Conservation (phyloP, 1,140 invertebrate species). For the Apis florea region DNA sequence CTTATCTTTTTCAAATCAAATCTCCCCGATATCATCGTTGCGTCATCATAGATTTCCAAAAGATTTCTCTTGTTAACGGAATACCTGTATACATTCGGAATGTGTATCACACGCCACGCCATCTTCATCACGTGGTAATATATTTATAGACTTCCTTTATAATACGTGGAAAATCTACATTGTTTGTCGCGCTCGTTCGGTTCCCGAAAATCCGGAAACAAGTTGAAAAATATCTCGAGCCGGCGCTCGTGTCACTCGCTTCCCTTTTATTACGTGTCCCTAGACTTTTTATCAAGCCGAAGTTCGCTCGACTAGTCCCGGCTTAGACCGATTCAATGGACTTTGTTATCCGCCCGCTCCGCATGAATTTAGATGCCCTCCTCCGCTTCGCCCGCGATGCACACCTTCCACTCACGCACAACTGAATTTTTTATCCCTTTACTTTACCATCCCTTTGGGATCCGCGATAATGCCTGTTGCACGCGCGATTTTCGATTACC, state of each 20-base stretch:
- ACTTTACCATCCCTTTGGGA: background rate
- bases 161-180: constrained; percentile 26
- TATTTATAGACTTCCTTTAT: constrained; percentile 41
- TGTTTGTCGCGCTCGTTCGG: constrained; percentile 2
- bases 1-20: too few species aligned
- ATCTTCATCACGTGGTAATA: background rate
- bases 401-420: background rate
- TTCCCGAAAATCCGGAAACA: background rate
- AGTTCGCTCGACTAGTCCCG: background rate
- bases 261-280: background rate
- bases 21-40: too few species aligned
- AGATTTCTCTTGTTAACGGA: too few species aligned
- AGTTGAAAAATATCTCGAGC: background rate
- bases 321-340: background rate
- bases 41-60: too few species aligned
- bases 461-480: background rate
- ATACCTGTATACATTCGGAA: too few species aligned
- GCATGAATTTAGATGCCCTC: background rate
- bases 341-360: background rate
- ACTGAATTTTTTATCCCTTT: background rate
- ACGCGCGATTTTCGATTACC: background rate
- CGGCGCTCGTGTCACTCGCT: background rate
- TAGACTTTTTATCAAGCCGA: too few species aligned
- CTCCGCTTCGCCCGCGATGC: background rate
- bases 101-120: too few species aligned